Conservation (phyloP, 1,140 invertebrate genomes). For the Pygmarrhopalites habei region DNA sequence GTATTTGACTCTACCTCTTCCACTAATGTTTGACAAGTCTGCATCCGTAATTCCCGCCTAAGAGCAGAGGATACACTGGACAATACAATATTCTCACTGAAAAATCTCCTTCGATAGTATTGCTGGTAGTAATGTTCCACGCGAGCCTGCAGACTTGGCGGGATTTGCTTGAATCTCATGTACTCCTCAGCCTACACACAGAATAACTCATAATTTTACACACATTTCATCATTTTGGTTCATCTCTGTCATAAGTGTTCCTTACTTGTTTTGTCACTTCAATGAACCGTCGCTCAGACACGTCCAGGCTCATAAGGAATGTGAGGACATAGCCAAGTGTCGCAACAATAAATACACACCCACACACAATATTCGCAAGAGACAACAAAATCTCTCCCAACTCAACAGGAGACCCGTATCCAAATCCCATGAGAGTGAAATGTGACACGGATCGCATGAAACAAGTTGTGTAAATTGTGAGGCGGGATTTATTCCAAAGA, state of each 20-base stretch:
- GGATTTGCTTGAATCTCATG: conserved; percentile 35
- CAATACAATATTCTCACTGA: conserved; percentile 28
- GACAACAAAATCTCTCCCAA: conserved; percentile 24
- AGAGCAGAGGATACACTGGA: conserved; percentile 21
- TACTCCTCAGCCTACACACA: conserved; percentile 25
- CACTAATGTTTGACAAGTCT: conserved; percentile 27
- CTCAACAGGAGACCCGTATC: conserved; percentile 10
- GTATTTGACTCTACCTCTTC: too few species aligned
- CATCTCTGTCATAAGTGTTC: too few species aligned
- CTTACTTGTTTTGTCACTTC: conserved; percentile 27
- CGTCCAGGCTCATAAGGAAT: conserved; percentile 20
- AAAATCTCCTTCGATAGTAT: conserved; percentile 25
- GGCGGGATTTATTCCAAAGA: conserved; percentile 19
- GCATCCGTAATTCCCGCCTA: conserved; percentile 27
- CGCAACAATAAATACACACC: conserved; percentile 19
- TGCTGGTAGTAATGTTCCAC: conserved; percentile 25
- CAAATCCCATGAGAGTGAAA: conserved; percentile 16
- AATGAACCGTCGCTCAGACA: conserved; percentile 24
- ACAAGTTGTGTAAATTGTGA: conserved; percentile 18
- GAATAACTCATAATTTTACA: background rate
- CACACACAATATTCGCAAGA: conserved; percentile 22
- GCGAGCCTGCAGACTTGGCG: conserved; percentile 24
- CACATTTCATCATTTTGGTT: too few species aligned
- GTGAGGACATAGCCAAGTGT: conserved; percentile 23
- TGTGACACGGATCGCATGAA: conserved; percentile 23